These are phyloP conservation scores for Botia kubotai DNA, from an alignment of 2,797 vertebrate species.

Conservation along the genomic window DNA sequence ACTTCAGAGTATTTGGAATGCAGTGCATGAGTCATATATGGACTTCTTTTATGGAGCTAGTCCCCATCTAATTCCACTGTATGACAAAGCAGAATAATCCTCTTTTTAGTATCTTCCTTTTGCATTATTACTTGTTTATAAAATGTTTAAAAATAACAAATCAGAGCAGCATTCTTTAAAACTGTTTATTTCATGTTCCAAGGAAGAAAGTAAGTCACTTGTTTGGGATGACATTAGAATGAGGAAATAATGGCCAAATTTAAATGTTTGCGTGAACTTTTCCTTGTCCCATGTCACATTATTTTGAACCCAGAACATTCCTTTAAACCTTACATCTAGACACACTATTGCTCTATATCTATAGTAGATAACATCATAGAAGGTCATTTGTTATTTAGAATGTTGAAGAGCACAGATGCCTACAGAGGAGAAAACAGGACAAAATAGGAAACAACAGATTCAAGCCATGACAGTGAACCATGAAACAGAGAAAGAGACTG, in stretches of 20 bases:
- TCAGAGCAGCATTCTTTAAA: conserved; percentile 14
- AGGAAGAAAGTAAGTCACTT: background rate
- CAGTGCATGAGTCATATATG: background rate
- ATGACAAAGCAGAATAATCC: too few relatives aligned
- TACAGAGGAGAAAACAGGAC: conserved; percentile 35
- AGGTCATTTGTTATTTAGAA: conserved; percentile 27
- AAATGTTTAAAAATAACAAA: too few relatives aligned
- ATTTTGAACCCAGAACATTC: conserved; percentile 17
- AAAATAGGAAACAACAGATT: conserved; percentile 26
- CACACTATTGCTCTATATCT: background rate
- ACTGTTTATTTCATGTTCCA: background rate
- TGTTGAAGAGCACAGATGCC: conserved; percentile 23
- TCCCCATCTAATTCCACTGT: conserved; percentile 2
- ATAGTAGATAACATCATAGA: conserved; percentile 3
- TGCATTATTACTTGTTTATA: too few relatives aligned
- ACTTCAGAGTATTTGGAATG: background rate
- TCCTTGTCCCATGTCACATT: conserved; percentile 13
- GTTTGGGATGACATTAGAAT: background rate
- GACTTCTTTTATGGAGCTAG: background rate
- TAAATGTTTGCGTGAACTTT: background rate
- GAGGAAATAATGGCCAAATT: background rate
- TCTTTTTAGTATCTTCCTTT: too few relatives aligned
- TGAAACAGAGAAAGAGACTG: conserved; percentile 47
- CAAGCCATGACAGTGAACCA: conserved; percentile 31
- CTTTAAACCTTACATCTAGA: conserved; percentile 15